Evolutionary conservation across 1,140 invertebrate species (phyloP), one percentile per base, ranked within the genome.

Genomic region (Zaprionus camerounensis): DNA sequence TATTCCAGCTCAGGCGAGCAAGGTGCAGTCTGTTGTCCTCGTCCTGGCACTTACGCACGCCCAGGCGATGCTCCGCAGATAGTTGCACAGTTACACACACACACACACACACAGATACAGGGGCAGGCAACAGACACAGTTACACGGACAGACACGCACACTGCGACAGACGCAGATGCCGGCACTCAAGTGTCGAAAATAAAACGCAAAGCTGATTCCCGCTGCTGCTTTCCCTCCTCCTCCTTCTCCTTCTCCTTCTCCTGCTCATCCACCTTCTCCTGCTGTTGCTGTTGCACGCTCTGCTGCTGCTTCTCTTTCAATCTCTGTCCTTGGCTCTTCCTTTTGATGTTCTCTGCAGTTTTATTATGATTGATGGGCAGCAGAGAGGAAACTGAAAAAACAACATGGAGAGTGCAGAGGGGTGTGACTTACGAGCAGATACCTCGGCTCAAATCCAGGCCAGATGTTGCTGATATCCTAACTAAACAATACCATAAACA

Each of bases 311-410:
- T 49, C 31, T 56, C 34, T 59, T 67, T 36, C 26, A 44, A 22
- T 49, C 56, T 26, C 56, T 61, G 20, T 62, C 51, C 58, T 70
- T 63, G 38, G 66, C 58, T 75, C 49, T 70, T 38, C 61, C 65
- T 87, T 46, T 80, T 80, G 70, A 87, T 68, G 68, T 86, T 41
- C 67, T 59, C 71, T 67, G 80, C 56, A 76, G 64, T 83, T 69
- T 83, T 78, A 75, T 78, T 80, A 83, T 87, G 83, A 87, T 87
- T 88, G 84, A 87, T 87, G 80, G 78, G 64, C 81, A 61, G 41
- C 66, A 71, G 57, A 24, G 24, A 36, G 26, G 58, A 72, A 73
- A 51, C 24, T 41, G 15, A 34, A 49, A 44, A 62, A 71, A 64
- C 31, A 67, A 64, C 51, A 75, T 3, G 31, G 0, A 53, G 57